Evolutionary conservation across 2,113 vertebrate genomes (phyloP), one percentile per base, ranked within the genome.

Genomic region (Arenaria interpres): DNA sequence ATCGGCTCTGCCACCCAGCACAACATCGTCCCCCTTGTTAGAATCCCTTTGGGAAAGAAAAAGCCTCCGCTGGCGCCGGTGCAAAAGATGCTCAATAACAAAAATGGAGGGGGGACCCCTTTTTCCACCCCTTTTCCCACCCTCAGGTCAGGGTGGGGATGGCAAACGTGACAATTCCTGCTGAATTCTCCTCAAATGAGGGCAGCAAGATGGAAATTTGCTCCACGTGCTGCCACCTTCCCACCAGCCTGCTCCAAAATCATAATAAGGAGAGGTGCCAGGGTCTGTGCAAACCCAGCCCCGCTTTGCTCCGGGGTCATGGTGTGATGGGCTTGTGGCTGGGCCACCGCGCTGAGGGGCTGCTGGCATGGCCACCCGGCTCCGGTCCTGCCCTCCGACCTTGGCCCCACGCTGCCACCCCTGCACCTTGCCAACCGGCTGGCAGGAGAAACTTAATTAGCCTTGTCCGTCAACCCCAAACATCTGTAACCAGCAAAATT

Each of bases 401-500:
- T 94, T 9, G 19, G 37, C 88, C 43, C 62, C 10, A 14, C 3
- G 4, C 68, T 16, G 1, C 53, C 51, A 85, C 69, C 75, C 83
- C 78, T 78, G n/a, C n/a, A 75, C 77, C 82, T 80, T 90, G 87
- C 90, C 96, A 97, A 95, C 33, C 50, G 60, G 93, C 67, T 91
- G 90, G 88, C 45, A 2, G 57, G 22, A 94, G 77, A 86, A 96
- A 95, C 85, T 95, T 96, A 94, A 96, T 97, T 97, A 97, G 59
- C 77, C 82, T 68, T 4, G 74, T 94, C 85, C 50, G 4, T 95
- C 96, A 97, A 90, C 76, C 85, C 94, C 88, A 95, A 95, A 97
- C 97, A 97, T 97, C 96, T 94, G 93, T 95, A 97, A 97, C 76
- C 51, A 71, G 93, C 93, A 92, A 94, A 96, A 97, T 97, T 97